Evolutionary conservation across 1,140 invertebrate species (phyloP), one percentile per base, ranked within the genome.

Genomic region (Aphelenchoides avenae): DNA sequence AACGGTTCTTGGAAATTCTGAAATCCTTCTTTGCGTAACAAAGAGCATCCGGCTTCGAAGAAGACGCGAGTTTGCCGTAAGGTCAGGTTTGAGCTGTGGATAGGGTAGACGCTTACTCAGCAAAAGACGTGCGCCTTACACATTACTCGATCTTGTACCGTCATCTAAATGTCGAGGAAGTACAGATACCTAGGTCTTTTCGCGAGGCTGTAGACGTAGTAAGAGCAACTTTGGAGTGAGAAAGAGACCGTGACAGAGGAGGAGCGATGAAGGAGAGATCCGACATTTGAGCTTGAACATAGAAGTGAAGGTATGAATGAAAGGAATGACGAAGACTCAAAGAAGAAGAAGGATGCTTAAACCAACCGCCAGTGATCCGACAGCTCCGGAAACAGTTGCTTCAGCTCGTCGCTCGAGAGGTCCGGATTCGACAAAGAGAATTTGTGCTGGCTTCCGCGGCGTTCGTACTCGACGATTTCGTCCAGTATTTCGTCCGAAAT

Each of bases 391-490:
- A 77, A 75, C 41, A 75, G 59, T 34, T 66, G 42, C 52, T 70
- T 65, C 26, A 75, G 48, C 47, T 75, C 63, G 20, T 40, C 57
- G 43, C 51, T 56, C 9, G 70, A 61, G n/a, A 75, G 47, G 47
- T 75, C 71, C 15, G 75, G 75, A 53, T 75, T 76, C 13, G 75
- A 75, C n/a, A 75, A 40, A 22, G 71, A 75, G 27, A 77, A 55
- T 31, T 58, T 41, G 37, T 42, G 52, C 9, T 26, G 43, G 18
- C 29, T 60, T 30, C 29, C 44, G 22, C 18, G 47, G 18, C 43
- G 52, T 30, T 55, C 61, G 27, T 43, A 36, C 27, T 53, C 51
- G 34, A 41, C 46, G 36, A 62, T 51, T 39, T 50, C 40, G 29
- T 55, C 59, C n/a, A 50, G 37, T 22, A 42, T 44, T 31, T 49